Percentiles rank a stretch among this genome's conserved stretches.
Conservation (phyloP, 2,888 invertebrate species). For the Hymenopus coronatus region DNA sequence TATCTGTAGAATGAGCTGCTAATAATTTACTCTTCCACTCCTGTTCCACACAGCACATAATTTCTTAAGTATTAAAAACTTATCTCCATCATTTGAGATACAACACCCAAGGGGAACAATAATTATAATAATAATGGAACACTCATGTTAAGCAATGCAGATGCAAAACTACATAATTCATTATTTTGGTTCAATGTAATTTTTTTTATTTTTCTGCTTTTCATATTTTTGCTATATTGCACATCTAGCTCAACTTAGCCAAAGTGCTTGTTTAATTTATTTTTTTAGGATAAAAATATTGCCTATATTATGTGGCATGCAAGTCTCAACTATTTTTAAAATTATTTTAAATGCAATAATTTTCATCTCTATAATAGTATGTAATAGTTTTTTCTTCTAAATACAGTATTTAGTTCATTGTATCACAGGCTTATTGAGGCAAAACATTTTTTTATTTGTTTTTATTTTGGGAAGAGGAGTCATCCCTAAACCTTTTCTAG, state of each 20-base stretch:
- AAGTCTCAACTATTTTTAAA: slow-evolving; percentile 3
- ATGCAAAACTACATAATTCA: slow-evolving; percentile 2
- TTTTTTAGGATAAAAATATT: slow-evolving; percentile 7
- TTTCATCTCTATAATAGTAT: neutral
- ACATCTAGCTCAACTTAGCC: neutral
- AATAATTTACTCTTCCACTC: neutral
- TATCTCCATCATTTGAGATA: neutral
- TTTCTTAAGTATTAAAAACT: neutral
- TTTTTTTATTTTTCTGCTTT: neutral
- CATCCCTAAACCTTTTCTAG: neutral
- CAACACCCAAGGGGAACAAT: neutral
- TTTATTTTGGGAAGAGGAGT: neutral
- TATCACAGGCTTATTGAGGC: slow-evolving; percentile 22
- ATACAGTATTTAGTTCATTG: neutral
- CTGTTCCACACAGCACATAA: neutral
- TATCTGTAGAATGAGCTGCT: neutral
- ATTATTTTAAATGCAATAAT: slow-evolving; percentile 15
- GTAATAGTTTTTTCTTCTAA: neutral
- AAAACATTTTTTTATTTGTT: slow-evolving; percentile 2
- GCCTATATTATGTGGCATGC: slow-evolving; percentile 10
- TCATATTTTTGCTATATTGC: neutral
- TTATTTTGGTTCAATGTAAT: neutral
- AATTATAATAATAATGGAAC: slow-evolving; percentile 13
- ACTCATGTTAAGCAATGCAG: slow-evolving; percentile 13
- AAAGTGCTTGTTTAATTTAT: neutral